phyloP scores from a whole-genome alignment of 2,888 invertebrate genomes.

The Adelphocoris suturalis region DNA sequence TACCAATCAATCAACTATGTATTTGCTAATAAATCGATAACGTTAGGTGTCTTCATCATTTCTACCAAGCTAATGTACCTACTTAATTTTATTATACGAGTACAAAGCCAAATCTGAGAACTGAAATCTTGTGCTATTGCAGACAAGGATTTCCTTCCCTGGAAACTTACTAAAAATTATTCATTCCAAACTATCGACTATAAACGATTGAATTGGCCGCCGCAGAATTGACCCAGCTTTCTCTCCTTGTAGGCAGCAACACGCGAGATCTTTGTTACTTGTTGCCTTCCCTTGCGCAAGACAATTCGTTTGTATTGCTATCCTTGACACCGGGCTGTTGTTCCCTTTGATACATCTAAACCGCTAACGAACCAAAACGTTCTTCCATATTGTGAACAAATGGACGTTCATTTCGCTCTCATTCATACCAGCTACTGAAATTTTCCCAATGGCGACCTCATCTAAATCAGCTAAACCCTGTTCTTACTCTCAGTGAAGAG shows the following conservation, averaged over 20 bases:
- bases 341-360: slow-evolving; percentile 47
- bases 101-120: no score
- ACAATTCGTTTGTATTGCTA: slow-evolving; percentile 59
- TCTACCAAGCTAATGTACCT: no score
- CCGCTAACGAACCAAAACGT: slow-evolving; percentile 39
- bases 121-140: no score
- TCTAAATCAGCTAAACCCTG: not conserved
- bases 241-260: slow-evolving; percentile 63
- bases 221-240: slow-evolving; percentile 59
- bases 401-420: not conserved
- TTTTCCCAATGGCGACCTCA: not conserved
- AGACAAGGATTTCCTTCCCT: no score
- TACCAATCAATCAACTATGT: no score
- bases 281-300: slow-evolving; percentile 64
- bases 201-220: not conserved
- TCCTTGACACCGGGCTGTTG: slow-evolving; percentile 59
- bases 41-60: no score
- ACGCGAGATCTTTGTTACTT: slow-evolving; percentile 68
- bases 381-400: slow-evolving; percentile 9
- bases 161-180: no score
- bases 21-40: no score
- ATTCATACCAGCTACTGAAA: not conserved
- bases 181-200: no score
- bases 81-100: no score
- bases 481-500: not conserved